phyloP scores from a whole-genome alignment of 2,888 invertebrate species.

The Germaria angustata region DNA sequence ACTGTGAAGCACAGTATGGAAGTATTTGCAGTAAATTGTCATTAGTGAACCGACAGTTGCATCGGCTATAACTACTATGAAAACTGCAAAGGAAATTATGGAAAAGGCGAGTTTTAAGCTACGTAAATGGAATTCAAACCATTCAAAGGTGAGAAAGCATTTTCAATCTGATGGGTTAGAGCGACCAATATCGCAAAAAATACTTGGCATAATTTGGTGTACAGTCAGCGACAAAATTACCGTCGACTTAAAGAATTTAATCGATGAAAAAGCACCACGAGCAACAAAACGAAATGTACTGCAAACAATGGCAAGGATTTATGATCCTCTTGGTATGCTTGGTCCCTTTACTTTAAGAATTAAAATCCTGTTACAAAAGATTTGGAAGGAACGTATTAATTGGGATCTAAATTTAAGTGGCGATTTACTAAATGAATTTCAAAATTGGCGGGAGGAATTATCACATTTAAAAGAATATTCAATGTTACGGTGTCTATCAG shows the following conservation, averaged over 20 bases:
- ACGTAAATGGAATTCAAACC: no score
- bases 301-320: conserved; percentile 48
- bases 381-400: conserved; percentile 28
- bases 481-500: conserved; percentile 35
- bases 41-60: conserved; percentile 41
- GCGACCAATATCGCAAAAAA: conserved; percentile 44
- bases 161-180: conserved; percentile 29
- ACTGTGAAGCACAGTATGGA: conserved; percentile 24
- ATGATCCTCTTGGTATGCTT: conserved; percentile 51
- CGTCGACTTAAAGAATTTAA: no score
- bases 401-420: conserved; percentile 47
- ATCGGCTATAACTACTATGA: no score
- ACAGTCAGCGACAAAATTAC: conserved; percentile 33
- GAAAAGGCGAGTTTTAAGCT: conserved; percentile 51
- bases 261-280: conserved; percentile 41
- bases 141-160: no score
- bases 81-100: conserved; percentile 55
- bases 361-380: conserved; percentile 53
- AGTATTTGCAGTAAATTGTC: conserved; percentile 47
- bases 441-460: conserved; percentile 23
- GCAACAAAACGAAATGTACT: no score
- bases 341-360: no score
- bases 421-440: no score
- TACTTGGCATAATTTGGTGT: conserved; percentile 55
- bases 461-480: no score